Conservation (phyloP, 1,140 invertebrate genomes). For the Orussus abietinus region DNA sequence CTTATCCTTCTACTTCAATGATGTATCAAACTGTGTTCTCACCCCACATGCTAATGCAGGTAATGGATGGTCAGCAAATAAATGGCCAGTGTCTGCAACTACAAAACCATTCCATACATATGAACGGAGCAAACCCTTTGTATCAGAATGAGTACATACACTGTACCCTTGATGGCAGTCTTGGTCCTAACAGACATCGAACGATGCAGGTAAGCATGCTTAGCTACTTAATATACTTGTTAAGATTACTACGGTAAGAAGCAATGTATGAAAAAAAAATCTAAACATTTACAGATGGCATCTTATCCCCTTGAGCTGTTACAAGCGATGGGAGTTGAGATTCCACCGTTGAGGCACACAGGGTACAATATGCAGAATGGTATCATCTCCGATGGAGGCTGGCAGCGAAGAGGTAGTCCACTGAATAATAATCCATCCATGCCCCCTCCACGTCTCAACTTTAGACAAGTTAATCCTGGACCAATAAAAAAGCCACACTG, state of each 20-base stretch:
- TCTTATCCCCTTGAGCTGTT: conserved; percentile 40
- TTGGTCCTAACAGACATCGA: conserved; percentile 34
- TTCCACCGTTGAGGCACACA: conserved; percentile 30
- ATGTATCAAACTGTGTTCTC: conserved; percentile 48
- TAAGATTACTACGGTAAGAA: not conserved
- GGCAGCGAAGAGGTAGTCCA: conserved; percentile 31
- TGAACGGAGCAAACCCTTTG: conserved; percentile 31
- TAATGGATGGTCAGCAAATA: conserved; percentile 42
- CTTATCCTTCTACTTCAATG: too few species aligned
- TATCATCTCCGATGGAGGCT: conserved; percentile 25
- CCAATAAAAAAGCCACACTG: conserved; percentile 41
- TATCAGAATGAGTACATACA: conserved; percentile 35
- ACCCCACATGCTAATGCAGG: conserved; percentile 46
- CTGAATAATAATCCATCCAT: conserved; percentile 24
- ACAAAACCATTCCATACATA: conserved; percentile 33
- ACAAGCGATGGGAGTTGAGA: conserved; percentile 40
- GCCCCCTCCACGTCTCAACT: conserved; percentile 30
- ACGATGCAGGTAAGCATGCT: conserved; percentile 35
- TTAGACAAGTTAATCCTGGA: conserved; percentile 29
- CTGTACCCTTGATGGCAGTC: conserved; percentile 29
- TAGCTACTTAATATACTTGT: not conserved
- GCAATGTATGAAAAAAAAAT: conserved; percentile 1
- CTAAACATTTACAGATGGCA: conserved; percentile 30
- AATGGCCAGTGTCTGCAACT: conserved; percentile 33
- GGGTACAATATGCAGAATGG: conserved; percentile 30